Evolutionary conservation across 2,113 vertebrate species (phyloP).

Genomic region (Theristicus caerulescens): DNA sequence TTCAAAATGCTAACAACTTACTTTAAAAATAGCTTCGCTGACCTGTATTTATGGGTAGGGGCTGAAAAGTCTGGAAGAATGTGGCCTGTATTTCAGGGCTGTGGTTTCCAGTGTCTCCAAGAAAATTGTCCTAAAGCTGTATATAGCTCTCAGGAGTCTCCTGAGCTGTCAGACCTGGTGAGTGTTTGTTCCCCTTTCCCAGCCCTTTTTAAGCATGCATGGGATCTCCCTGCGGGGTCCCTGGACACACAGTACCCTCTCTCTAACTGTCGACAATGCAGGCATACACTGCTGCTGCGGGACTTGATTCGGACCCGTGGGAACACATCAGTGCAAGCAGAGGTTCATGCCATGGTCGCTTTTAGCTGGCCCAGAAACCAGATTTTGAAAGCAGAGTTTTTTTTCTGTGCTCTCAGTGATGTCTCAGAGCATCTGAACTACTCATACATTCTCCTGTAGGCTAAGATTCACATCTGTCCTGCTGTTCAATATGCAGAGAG

Average conservation of each 20-base stretch:
- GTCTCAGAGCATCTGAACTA: background rate
- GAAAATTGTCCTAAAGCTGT: background rate
- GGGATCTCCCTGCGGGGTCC: background rate
- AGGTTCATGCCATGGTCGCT: fast-evolving
- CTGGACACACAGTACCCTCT: background rate
- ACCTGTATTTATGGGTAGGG: background rate
- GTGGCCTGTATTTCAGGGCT: background rate
- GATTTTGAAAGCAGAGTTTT: background rate
- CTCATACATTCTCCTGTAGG: background rate
- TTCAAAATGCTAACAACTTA: background rate
- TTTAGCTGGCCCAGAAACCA: background rate
- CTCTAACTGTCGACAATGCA: background rate
- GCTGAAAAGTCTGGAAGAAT: background rate
- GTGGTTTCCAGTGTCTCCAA: background rate
- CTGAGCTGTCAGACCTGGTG: background rate
- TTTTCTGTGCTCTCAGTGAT: background rate
- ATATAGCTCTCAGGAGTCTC: background rate
- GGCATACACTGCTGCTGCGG: background rate
- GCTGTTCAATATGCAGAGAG: background rate
- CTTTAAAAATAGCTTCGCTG: constrained; percentile 1
- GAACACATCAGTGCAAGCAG: background rate
- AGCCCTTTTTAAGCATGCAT: background rate
- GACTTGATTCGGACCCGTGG: background rate
- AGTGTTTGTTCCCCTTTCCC: background rate
- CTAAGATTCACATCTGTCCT: background rate